phyloP scores from a whole-genome alignment of 2,888 invertebrate species.

The Lydus trimaculatus region DNA sequence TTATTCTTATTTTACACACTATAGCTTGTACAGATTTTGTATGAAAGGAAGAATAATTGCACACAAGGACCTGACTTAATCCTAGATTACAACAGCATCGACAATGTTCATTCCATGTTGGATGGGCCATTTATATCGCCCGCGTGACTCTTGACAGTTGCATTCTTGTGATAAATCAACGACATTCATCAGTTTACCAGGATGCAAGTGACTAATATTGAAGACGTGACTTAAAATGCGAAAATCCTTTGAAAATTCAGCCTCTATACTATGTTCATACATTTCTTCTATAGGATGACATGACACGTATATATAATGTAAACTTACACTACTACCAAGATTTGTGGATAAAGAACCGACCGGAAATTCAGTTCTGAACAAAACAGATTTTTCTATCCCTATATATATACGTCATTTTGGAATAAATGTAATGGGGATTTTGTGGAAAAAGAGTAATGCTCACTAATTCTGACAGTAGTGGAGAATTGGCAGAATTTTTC shows the following conservation, averaged over 20 bases:
- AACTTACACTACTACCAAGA: background rate
- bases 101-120: slow-evolving; percentile 33
- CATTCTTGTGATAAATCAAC: slow-evolving; percentile 42
- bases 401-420: background rate
- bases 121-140: slow-evolving; percentile 31
- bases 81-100: slow-evolving; percentile 40
- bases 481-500: background rate
- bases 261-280: background rate
- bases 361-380: background rate
- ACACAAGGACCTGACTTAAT: slow-evolving; percentile 33
- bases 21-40: background rate
- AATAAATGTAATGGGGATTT: background rate
- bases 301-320: background rate
- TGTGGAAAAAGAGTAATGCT: background rate
- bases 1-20: background rate
- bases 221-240: slow-evolving; percentile 38
- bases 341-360: background rate
- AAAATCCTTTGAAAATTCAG: slow-evolving; percentile 5
- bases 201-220: slow-evolving; percentile 36
- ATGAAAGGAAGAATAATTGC: slow-evolving; percentile 23
- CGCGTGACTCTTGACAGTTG: slow-evolving; percentile 40
- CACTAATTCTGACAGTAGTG: background rate
- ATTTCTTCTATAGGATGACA: background rate
- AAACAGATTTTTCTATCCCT: background rate
- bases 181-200: slow-evolving; percentile 37